Evolutionary conservation across 2,113 vertebrate species (phyloP).

Genomic region (Lanius collurio): DNA sequence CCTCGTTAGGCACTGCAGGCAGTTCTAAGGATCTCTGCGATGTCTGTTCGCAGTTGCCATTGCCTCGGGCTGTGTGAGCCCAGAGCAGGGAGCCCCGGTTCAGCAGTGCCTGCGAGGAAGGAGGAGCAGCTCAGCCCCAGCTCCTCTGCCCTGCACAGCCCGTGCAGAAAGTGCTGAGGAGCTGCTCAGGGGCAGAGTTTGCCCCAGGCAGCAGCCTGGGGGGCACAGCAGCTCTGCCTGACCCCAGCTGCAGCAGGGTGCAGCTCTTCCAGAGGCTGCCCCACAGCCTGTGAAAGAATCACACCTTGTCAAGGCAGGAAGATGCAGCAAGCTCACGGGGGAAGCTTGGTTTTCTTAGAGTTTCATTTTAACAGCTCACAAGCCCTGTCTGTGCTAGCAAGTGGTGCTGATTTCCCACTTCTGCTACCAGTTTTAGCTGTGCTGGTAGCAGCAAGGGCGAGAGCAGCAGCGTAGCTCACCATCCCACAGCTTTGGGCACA

Average conservation of each 20-base stretch:
- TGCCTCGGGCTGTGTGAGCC: not conserved
- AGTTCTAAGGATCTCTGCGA: fast-evolving
- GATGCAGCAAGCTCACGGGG: not conserved
- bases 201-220: not conserved
- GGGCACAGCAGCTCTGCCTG: not conserved
- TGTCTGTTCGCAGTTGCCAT: fast-evolving
- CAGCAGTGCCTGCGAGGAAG: not conserved
- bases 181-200: not conserved
- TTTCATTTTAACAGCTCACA: slow-evolving; percentile 40
- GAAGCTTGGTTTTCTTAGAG: not conserved
- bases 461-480: not conserved
- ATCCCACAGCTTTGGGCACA: not conserved
- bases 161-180: not conserved
- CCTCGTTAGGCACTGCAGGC: not conserved
- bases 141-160: not conserved
- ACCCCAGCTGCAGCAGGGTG: not conserved
- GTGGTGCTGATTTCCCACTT: not conserved
- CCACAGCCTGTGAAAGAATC: not conserved
- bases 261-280: not conserved
- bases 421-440: not conserved
- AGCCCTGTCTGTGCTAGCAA: not conserved
- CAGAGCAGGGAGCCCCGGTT: not conserved
- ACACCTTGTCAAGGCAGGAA: not conserved
- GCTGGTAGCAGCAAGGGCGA: not conserved
- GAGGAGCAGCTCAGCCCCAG: not conserved